Evolutionary conservation across 2,797 vertebrate species (phyloP).

Genomic region (Parauchenoglanis ngamensis): DNA sequence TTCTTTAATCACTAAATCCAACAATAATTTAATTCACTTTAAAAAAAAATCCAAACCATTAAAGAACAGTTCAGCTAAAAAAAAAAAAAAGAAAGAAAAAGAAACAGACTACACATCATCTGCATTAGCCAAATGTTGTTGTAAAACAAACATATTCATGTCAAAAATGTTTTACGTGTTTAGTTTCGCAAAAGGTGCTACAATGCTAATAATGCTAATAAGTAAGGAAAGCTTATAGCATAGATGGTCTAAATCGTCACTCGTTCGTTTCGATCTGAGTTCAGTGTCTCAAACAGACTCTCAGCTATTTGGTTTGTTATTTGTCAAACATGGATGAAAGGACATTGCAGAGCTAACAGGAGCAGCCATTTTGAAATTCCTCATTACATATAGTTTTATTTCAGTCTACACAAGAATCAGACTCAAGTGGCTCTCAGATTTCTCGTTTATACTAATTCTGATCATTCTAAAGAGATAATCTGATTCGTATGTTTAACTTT

Average conservation of each 20-base stretch:
- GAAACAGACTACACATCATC: too few species aligned
- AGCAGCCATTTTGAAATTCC: background rate
- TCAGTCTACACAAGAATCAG: background rate
- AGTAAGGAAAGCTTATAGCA: background rate
- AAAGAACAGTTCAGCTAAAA: background rate
- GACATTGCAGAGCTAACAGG: background rate
- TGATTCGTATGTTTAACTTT: background rate
- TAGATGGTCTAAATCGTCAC: background rate
- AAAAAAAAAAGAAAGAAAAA: too few species aligned
- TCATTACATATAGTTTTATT: background rate
- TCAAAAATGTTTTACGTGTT: background rate
- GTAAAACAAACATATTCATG: background rate
- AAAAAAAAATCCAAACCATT: background rate
- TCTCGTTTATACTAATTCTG: background rate
- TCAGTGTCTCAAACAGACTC: background rate
- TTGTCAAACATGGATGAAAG: background rate
- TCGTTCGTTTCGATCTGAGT: background rate
- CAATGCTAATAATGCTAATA: background rate
- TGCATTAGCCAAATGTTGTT: background rate
- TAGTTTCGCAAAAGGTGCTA: background rate
- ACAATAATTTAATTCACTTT: too few species aligned
- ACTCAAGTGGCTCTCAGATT: background rate
- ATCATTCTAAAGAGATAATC: background rate
- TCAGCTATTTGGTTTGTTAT: background rate
- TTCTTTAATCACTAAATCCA: background rate